Evolutionary conservation across 2,888 invertebrate species (phyloP).

Genomic region (Chloromyia formosa): DNA sequence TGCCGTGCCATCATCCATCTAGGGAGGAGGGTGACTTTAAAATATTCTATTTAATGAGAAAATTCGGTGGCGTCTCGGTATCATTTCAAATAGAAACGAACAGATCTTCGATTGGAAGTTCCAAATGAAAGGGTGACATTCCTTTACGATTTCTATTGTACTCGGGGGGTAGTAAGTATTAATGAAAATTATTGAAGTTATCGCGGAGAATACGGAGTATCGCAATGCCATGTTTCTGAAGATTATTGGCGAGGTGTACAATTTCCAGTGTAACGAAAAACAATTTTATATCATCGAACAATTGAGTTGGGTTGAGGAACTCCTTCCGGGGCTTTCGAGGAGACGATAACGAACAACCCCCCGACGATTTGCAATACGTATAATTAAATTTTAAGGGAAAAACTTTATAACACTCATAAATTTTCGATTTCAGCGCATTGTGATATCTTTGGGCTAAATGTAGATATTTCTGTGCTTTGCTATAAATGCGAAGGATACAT

Average conservation of each 20-base stretch:
- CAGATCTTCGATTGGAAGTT: conserved; percentile 35
- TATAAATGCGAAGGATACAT: not conserved
- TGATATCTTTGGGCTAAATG: conserved; percentile 5
- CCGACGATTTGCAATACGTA: conserved; percentile 17
- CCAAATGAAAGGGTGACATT: not conserved
- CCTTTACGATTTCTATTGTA: not conserved
- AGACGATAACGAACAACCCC: not conserved
- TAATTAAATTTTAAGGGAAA: conserved; percentile 49
- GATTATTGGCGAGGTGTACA: conserved; percentile 32
- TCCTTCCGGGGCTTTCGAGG: conserved; percentile 5
- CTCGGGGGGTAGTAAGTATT: conserved; percentile 8
- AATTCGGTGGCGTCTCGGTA: conserved; percentile 22
- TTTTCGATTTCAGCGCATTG: conserved; percentile 49
- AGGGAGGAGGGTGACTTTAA: not conserved
- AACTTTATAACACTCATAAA: conserved; percentile 49
- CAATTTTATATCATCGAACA: conserved; percentile 48
- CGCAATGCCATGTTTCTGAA: not conserved
- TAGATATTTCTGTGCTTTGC: not conserved
- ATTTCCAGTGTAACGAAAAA: conserved; percentile 42
- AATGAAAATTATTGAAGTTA: conserved; percentile 37
- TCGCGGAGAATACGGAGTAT: not conserved
- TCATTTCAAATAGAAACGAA: not conserved
- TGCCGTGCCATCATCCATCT: not conserved
- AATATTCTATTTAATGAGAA: not conserved
- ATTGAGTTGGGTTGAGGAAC: conserved; percentile 22